A percentile compares a stretch with the other conserved stretches of the same genome.
phyloP scores from a whole-genome alignment of 1,140 invertebrate species.

The Latrodectus geometricus region DNA sequence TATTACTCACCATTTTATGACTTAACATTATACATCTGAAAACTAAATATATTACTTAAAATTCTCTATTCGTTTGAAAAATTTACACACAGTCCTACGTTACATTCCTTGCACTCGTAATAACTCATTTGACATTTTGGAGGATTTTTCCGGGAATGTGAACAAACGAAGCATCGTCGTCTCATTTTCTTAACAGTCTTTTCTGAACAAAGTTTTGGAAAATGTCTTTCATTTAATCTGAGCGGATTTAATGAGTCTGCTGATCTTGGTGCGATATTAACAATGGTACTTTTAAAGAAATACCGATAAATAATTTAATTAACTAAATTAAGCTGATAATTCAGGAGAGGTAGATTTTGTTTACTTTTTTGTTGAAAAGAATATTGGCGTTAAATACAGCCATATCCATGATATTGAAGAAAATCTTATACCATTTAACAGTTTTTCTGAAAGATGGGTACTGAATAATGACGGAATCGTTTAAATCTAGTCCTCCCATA shows the following conservation, averaged over 20 bases:
- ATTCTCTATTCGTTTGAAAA: no score
- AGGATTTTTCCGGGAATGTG: no score
- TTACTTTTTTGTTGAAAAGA: slow-evolving; percentile 12
- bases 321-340: not conserved
- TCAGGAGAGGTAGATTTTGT: not conserved
- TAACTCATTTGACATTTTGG: no score
- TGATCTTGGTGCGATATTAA: not conserved
- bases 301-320: not conserved
- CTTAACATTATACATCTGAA: no score
- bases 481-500: slow-evolving; percentile 6
- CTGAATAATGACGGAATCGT: slow-evolving; percentile 1
- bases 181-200: not conserved
- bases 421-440: slow-evolving; percentile 25
- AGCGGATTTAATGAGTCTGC: not conserved
- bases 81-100: no score
- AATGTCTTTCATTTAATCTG: slow-evolving; percentile 6
- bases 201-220: not conserved
- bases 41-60: no score
- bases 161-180: no score
- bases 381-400: not conserved
- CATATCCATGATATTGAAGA: not conserved
- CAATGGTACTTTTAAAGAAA: not conserved
- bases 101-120: no score
- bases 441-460: slow-evolving; percentile 17
- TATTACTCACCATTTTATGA: no score